phyloP scores from a whole-genome alignment of 2,797 vertebrate genomes.

The Antennarius maculatus region DNA sequence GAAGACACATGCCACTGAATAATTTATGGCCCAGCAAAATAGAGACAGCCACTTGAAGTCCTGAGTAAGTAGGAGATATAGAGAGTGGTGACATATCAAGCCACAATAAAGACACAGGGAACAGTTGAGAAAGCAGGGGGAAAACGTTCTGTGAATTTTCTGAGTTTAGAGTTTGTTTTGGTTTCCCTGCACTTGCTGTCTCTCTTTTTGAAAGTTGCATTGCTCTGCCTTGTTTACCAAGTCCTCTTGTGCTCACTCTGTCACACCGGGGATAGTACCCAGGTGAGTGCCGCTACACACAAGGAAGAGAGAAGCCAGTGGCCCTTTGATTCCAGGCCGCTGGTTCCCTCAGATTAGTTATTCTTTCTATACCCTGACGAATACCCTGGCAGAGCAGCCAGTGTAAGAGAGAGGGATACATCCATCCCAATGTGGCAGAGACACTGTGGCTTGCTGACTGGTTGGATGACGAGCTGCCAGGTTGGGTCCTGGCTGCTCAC shows the following conservation, averaged over 20 bases:
- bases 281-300: constrained; percentile 73
- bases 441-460: constrained; percentile 56
- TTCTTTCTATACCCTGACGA: constrained; percentile 80
- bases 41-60: constrained; percentile 87
- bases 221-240: constrained; percentile 85
- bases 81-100: constrained; percentile 87
- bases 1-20: constrained; percentile 84
- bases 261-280: constrained; percentile 79
- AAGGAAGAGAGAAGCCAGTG: constrained; percentile 78
- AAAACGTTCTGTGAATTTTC: constrained; percentile 75
- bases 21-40: constrained; percentile 86
- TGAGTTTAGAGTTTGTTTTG: constrained; percentile 85
- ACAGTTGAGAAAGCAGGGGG: constrained; percentile 74
- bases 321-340: constrained; percentile 79
- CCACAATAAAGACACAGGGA: constrained; percentile 84
- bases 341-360: constrained; percentile 80
- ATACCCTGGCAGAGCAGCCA: constrained; percentile 74
- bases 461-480: constrained; percentile 63
- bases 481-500: constrained; percentile 62
- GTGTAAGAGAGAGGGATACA: constrained; percentile 69
- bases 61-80: constrained; percentile 85
- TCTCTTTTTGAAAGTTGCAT: constrained; percentile 82
- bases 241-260: constrained; percentile 80
- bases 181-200: constrained; percentile 79
- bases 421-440: constrained; percentile 69